Evolutionary conservation across 2,797 vertebrate species (phyloP), one percentile per base, ranked within the genome.

Genomic region (Phataginus tetradactyla): DNA sequence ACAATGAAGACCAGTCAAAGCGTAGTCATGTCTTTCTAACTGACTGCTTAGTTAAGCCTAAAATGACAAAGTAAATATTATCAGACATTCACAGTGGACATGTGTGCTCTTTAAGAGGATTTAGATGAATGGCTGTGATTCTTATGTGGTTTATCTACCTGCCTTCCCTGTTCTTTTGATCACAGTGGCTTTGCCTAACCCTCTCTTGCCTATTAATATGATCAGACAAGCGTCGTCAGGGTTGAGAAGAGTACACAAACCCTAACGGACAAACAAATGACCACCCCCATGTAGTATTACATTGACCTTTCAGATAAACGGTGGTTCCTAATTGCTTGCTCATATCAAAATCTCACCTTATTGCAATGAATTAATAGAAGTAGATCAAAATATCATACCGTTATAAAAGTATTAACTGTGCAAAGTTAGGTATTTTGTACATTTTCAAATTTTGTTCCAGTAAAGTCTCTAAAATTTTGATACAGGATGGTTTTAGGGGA

Each of bases 1-100:
- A 89, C 94, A 95, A 96, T 97, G 96, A 97, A 68, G 63, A 86
- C 80, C 84, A 95, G 79, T 61, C 84, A 96, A 97, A 96, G 81
- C 51, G 87, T 75, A 90, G 94, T 89, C 53, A 42, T 86, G 87
- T 51, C 71, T 96, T 96, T 96, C 96, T 98, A 97, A 96, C 94
- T 96, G 95, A 97, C 92, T 23, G 94, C 96, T 96, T 87, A 94
- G 75, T 96, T 95, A 69, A 97, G 96, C 5, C 12, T 95, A 66
- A 98, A 53, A 77, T 96, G 72, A 97, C 86, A 45, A 97, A 97
- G 91, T 97, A 86, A 86, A 90, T 37, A 69, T 90, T 95, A 96
- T 86, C 89, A 97, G 88, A 93, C 71, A 80, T 21, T 83, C 80
- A 66, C 59, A 77, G 66, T 68, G 85, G 57, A 39, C 91, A 68